A percentile compares a stretch with the other conserved stretches of the same genome.
Evolutionary conservation across 2,888 invertebrate species (phyloP).

Genomic region (Lymantria monacha): DNA sequence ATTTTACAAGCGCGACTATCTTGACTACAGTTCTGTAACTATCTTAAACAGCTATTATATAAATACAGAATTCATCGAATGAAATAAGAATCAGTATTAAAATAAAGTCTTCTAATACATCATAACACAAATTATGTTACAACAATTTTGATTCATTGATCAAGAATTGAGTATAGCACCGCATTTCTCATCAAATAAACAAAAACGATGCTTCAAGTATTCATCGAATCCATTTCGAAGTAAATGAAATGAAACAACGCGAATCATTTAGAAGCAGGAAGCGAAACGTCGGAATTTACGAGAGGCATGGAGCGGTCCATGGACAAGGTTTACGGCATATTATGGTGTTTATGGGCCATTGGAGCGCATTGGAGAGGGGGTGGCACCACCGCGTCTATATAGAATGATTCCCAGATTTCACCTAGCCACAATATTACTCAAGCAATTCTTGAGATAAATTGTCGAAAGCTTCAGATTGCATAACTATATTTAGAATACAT

Average conservation of each 20-base stretch:
- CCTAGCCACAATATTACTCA: conserved; percentile 16
- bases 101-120: no score
- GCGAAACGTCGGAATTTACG: conserved; percentile 40
- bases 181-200: no score
- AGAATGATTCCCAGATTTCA: conserved; percentile 24
- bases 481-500: no score
- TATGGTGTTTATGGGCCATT: conserved; percentile 48
- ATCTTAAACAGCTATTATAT: no score
- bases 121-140: no score
- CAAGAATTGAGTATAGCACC: no score
- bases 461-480: no score
- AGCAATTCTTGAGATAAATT: background rate
- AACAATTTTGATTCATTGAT: no score
- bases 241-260: conserved; percentile 40
- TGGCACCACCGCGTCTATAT: conserved; percentile 10
- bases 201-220: background rate
- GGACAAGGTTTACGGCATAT: conserved; percentile 54
- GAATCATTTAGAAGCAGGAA: conserved; percentile 31
- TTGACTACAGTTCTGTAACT: no score
- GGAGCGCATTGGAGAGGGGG: conserved; percentile 37
- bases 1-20: no score
- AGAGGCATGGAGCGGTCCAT: conserved; percentile 36
- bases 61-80: no score
- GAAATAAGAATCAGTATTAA: no score
- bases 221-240: conserved; percentile 22